Percentiles rank a stretch among this genome's conserved stretches.
Conservation (phyloP, 2,797 vertebrate species). For the Ctenopoma kingsleyae region DNA sequence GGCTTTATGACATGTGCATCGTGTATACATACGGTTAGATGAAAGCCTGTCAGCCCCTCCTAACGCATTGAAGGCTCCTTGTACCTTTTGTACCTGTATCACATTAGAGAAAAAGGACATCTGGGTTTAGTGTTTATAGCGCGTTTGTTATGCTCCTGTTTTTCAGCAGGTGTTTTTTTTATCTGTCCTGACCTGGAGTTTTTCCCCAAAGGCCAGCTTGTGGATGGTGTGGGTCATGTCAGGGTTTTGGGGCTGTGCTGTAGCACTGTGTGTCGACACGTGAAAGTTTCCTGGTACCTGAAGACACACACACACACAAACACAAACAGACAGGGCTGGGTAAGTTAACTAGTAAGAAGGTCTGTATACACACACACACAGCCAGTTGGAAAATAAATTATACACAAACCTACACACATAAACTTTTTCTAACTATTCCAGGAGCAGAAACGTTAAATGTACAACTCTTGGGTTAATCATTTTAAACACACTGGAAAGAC, state of each 20-base stretch:
- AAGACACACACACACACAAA: constrained; percentile 29
- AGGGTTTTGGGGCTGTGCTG: constrained; percentile 95
- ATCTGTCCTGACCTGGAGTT: constrained; percentile 87
- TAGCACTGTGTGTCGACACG: constrained; percentile 97
- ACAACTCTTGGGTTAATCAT: constrained; percentile 71
- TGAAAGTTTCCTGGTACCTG: constrained; percentile 99
- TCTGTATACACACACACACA: constrained; percentile 15
- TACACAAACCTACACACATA: constrained; percentile 16
- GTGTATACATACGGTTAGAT: constrained; percentile 93
- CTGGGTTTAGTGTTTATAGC: not conserved
- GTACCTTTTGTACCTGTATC: constrained; percentile 91
- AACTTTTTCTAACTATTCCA: constrained; percentile 32
- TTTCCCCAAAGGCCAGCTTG: constrained; percentile 96
- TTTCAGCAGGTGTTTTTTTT: not conserved
- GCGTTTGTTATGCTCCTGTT: not conserved
- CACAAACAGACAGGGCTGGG: constrained; percentile 4
- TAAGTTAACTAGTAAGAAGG: constrained; percentile 34
- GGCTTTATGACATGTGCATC: constrained; percentile 13
- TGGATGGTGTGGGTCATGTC: constrained; percentile 98
- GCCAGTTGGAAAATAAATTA: constrained; percentile 46
- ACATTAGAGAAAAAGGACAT: constrained; percentile 21
- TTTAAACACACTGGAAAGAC: constrained; percentile 62
- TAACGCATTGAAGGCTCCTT: constrained; percentile 97
- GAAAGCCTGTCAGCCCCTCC: constrained; percentile 92
- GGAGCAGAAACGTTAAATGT: constrained; percentile 37